Base-by-base conservation (phyloP, 2,113 vertebrate species). In the Triplophysa dalaica region DNA sequence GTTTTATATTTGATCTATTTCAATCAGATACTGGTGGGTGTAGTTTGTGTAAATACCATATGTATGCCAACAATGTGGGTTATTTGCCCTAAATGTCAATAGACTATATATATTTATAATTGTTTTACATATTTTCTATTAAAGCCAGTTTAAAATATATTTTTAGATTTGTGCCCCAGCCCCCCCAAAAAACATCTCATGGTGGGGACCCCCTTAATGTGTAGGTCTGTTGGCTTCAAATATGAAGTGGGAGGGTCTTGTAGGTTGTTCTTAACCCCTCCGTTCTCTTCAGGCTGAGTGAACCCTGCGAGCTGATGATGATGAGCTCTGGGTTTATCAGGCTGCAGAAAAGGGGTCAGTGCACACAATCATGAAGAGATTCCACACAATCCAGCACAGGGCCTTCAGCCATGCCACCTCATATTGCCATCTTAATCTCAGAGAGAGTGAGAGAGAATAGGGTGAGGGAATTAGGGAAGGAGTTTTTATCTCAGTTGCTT, bases 321-420 rank as follows among this genome's bases (percentile, higher is more conserved):
- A 78, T 63, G 67, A 77, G 52, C 80, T 43, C 80, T 82, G 83
- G 75, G 83, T 88, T 84, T 83, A 85, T 84, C 70, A 80, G 86
- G 84, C 83, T 50, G 63, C 79, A 64, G 83, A 82, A 85, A 90
- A 89, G 84, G 88, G 87, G 87, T 90, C 87, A 89, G 85, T 82
- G 86, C 81, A 86, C 85, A 84, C 80, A 87, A 81, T 73, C 17
- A 77, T 73, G 58, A 64, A 83, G 85, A 87, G 84, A 89, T 86
- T 85, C 82, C 84, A 75, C 73, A 60, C 81, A 83, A 85, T 83
- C 84, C 80, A 73, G 70, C 85, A 82, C 58, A 66, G 83, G 85
- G 84, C 79, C 78, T 82, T 72, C 61, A 74, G 82, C 80, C 66
- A 81, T 70, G 78, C 78, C 75, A 84, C 56, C 50, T 81, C 68